Evolutionary conservation across 2,113 vertebrate genomes (phyloP), one percentile per base, ranked within the genome.

Genomic region (Uropsilus gracilis): DNA sequence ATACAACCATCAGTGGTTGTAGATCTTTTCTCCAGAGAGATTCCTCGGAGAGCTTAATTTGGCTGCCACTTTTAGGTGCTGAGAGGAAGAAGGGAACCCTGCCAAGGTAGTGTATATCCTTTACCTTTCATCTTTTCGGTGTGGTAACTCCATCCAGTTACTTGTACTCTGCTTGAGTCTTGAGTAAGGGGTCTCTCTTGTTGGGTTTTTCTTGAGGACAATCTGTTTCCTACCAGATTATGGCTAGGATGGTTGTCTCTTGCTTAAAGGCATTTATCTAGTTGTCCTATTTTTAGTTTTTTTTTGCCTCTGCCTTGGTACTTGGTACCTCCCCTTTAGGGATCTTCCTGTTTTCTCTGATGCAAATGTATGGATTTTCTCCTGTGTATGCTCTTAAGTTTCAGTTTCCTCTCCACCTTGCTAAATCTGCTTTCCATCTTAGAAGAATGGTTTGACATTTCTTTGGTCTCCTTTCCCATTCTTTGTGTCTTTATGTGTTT

Each of bases 401-500:
- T 94, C 42, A 61, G 82, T 34, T 78, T 87, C 46, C 57, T 90
- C 57, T 90, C 69, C 83, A 61, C 48, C 14, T 24, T 77, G 42
- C 22, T 34, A 39, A 71, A 16, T 83, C 46, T 61, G 42, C 76
- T 94, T 87, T 94, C n/a, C 17, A 9, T 55, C 63, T 78, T 66
- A 83, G 16, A 96, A 59, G 89, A 96, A n/a, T 73, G 9, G 9
- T 11, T 55, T 93, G 86, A 44, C 61, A n/a, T 71, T 39, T 80
- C 32, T 75, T 94, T 80, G 69, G 63, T 82, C 17, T 77, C 48
- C 34, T 81, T 32, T 78, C 16, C 32, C 44, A 18, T 83, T 78
- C 48, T 92, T 68, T 57, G 26, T 89, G 17, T 87, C 37, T 83
- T 78, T 93, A 76, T 83, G 48, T 46, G 30, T 78, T 94, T 95